Evolutionary conservation across 2,797 vertebrate species (phyloP), one percentile per base, ranked within the genome.

Genomic region (Enteromius argenteus): DNA sequence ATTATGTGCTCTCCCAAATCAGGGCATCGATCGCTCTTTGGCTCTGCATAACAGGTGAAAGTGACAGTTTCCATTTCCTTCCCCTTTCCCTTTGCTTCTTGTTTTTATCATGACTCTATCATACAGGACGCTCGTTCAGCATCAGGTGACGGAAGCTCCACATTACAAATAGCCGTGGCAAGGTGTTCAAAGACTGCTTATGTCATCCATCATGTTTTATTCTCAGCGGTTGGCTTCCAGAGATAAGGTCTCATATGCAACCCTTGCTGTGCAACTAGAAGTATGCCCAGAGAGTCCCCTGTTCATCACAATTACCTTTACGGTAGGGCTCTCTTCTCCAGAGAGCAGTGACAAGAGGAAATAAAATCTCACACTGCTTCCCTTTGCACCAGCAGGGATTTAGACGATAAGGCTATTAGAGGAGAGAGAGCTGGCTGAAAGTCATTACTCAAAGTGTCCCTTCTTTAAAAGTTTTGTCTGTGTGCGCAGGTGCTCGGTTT

Each of bases 131-230:
- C 58, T 78, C 2, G 21, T n/a, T 68, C 27, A 80, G 85, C 80
- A 56, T 73, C 81, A 77, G 81, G 4, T 46, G 35, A 51, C 49
- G 21, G 69, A 56, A 79, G 37, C 17, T 69, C n/a, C 3, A 39
- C 17, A n/a, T 72, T 85, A 76, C 42, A 17, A 27, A 30, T 11
- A 82, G 58, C 64, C 11, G 17, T 67, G 71, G 66, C 76, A 32
- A 78, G 74, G 35, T 81, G 80, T 84, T 80, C 72, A 69, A 83
- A 78, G 17, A 56, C 21, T 56, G 30, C 23, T n/a, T 60, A 64
- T 80, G 58, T 72, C 79, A 73, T 89, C 64, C 79, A 74, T 86
- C 86, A 69, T 89, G 71, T 79, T 86, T 84, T 76, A 86, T 69
- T 83, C 58, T 80, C 71, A 80, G 66, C 51, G 27, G 51, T 69